Evolutionary conservation across 1,140 invertebrate species (phyloP).

Genomic region (Eulimnadia texana): DNA sequence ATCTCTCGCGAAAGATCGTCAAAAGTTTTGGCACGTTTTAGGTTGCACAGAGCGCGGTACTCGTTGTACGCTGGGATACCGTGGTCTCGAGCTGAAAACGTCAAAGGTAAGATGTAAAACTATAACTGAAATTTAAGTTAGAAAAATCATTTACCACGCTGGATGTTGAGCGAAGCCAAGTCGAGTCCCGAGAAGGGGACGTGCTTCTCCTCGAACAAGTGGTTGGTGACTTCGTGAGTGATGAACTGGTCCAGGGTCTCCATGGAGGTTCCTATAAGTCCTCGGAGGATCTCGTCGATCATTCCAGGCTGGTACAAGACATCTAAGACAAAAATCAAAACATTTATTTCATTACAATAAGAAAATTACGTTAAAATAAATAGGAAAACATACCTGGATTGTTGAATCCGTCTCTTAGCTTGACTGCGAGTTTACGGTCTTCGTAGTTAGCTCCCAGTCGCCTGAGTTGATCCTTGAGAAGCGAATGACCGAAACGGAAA

Average conservation of each 20-base stretch:
- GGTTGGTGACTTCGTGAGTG: slow-evolving; percentile 38
- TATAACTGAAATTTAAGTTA: not conserved
- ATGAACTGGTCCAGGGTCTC: slow-evolving; percentile 38
- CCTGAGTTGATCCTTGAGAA: slow-evolving; percentile 43
- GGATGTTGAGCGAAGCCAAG: slow-evolving; percentile 75
- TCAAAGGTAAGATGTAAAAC: not conserved
- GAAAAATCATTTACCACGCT: slow-evolving; percentile 40
- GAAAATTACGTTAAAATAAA: not conserved
- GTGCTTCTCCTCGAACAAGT: slow-evolving; percentile 37
- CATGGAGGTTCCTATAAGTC: slow-evolving; percentile 36
- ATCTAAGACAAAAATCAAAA: slow-evolving; percentile 16
- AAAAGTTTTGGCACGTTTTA: slow-evolving; percentile 48
- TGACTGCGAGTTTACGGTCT: slow-evolving; percentile 28
- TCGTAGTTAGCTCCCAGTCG: slow-evolving; percentile 37
- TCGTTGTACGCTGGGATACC: slow-evolving; percentile 46
- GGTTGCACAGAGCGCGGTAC: slow-evolving; percentile 39
- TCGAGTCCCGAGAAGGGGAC: slow-evolving; percentile 54
- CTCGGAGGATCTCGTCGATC: slow-evolving; percentile 36
- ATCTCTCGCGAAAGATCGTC: slow-evolving; percentile 52
- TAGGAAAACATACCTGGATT: slow-evolving; percentile 30
- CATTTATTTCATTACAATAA: not conserved
- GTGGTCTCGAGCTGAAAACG: slow-evolving; percentile 37
- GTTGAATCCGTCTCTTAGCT: slow-evolving; percentile 45
- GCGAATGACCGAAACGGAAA: slow-evolving; percentile 45
- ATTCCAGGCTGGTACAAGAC: slow-evolving; percentile 25